Percentiles rank a stretch among this genome's conserved stretches.
phyloP scores from a whole-genome alignment of 2,797 vertebrate genomes.

The Spheniscus humboldti region DNA sequence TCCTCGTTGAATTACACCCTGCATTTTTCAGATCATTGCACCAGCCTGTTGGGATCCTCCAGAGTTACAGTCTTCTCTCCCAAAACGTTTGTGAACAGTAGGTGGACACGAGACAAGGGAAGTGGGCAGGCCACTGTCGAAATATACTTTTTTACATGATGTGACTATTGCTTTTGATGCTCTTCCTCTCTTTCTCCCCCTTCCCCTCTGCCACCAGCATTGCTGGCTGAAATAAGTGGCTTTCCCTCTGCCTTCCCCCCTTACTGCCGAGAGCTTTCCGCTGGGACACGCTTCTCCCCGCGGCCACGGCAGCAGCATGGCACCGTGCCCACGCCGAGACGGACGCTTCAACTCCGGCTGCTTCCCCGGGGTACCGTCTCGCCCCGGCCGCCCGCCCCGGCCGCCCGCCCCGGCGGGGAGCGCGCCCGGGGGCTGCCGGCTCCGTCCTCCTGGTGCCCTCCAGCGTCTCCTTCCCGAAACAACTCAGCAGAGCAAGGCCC shows the following conservation, averaged over 20 bases:
- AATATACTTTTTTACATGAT: neutral
- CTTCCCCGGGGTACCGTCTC: neutral
- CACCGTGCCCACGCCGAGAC: neutral
- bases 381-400: neutral
- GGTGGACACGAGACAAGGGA: neutral
- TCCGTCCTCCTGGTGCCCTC: constrained; percentile 29
- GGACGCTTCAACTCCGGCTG: accelerated
- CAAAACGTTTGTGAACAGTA: accelerated
- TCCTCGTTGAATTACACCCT: neutral
- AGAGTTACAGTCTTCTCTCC: neutral
- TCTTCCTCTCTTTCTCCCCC: neutral
- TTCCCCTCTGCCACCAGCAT: neutral
- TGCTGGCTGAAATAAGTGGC: neutral
- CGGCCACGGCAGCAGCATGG: no score
- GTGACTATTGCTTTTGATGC: neutral
- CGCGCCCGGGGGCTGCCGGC: neutral
- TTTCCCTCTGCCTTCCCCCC: neutral
- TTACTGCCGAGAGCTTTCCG: accelerated
- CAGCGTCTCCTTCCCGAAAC: neutral
- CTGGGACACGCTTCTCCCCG: accelerated
- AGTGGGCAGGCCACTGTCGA: neutral
- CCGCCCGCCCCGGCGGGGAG: neutral
- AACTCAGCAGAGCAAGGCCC: neutral
- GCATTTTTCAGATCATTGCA: neutral
- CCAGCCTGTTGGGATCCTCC: neutral